These are phyloP conservation scores for Oncorhynchus masou DNA, from an alignment of 2,113 vertebrate genomes.

Conservation along the genomic window DNA sequence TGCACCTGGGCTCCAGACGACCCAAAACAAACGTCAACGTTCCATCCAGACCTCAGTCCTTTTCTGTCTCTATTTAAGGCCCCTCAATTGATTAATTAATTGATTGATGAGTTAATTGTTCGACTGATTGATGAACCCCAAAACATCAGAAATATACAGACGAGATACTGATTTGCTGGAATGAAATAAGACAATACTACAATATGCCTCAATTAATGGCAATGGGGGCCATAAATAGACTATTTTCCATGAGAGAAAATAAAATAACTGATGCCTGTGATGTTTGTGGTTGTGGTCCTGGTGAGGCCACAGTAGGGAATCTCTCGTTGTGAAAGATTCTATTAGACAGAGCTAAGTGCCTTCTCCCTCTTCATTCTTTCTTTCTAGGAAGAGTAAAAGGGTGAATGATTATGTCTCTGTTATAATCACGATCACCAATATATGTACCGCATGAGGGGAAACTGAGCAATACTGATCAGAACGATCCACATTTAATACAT, in stretches of 20 bases:
- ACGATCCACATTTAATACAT: neutral
- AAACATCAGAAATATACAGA: neutral
- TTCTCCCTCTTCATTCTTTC: conserved; percentile 43
- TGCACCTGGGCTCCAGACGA: conserved; percentile 68
- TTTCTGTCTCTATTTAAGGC: conserved; percentile 78
- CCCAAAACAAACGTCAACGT: conserved; percentile 24
- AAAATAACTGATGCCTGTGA: conserved; percentile 67
- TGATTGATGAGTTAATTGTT: no score
- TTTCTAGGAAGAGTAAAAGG: conserved; percentile 24
- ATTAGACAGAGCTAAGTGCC: conserved; percentile 64
- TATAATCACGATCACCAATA: conserved; percentile 63
- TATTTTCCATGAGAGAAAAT: conserved; percentile 30
- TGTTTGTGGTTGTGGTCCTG: conserved; percentile 44
- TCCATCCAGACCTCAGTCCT: conserved; percentile 61
- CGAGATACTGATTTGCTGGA: neutral
- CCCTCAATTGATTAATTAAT: conserved; percentile 9
- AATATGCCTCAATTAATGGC: neutral
- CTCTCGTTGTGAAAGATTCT: conserved; percentile 53
- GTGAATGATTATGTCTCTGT: conserved; percentile 59
- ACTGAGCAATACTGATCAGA: neutral
- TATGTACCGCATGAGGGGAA: conserved; percentile 23
- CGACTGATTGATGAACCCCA: no score
- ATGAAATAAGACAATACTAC: neutral
- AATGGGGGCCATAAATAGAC: conserved; percentile 74
- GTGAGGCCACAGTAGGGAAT: conserved; percentile 72